Base-by-base conservation (phyloP, 2,797 vertebrate genomes). In the Lerista edwardsae region DNA sequence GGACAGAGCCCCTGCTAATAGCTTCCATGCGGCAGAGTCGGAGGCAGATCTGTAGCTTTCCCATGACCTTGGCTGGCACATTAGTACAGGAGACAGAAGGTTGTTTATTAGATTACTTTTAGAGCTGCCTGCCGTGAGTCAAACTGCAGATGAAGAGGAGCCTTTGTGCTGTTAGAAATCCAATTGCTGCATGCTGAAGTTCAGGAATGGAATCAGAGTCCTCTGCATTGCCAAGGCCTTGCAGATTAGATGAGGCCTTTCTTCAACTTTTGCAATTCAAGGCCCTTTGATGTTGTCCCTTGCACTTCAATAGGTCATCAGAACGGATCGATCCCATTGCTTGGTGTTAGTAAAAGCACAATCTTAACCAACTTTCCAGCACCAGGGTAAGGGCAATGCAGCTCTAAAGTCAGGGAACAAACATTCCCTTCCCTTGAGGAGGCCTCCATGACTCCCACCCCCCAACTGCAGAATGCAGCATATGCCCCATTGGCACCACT, bases 151-250 rank as follows among this genome's bases (percentile, higher is more conserved):
- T 90, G 79, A 87, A 75, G 71, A 78, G 75, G 51, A 85, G 88
- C 47, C 82, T 64, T 87, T 75, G 76, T 86, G 80, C 61, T 75
- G 51, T 76, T 25, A 85, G 78, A 84, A 84, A 25, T 73, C 84
- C 81, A 86, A 87, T 2, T 65, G 36, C 67, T 44, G 69, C 2
- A 19, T 23, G 34, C 44, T 80, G 79, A 85, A 62, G 34, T 31
- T 2, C 29, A 15, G 2, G 41, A 44, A 67, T 2, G 47, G 31
- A 0, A 55, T 0, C 0, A n/a, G 88, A 86, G 57, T 39, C 7
- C 65, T 68, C 31, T 67, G 51, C 55, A 11, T 44, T 73, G 21
- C 36, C 6, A 67, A 81, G n/a, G 36, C 19, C 12, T 47, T 11
- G 27, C 25, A 10, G 55, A 39, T 25, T 77, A 62, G 59, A 25